These are phyloP conservation scores for Eulithis prunata DNA, from an alignment of 2,888 invertebrate genomes.

Conservation along the genomic window DNA sequence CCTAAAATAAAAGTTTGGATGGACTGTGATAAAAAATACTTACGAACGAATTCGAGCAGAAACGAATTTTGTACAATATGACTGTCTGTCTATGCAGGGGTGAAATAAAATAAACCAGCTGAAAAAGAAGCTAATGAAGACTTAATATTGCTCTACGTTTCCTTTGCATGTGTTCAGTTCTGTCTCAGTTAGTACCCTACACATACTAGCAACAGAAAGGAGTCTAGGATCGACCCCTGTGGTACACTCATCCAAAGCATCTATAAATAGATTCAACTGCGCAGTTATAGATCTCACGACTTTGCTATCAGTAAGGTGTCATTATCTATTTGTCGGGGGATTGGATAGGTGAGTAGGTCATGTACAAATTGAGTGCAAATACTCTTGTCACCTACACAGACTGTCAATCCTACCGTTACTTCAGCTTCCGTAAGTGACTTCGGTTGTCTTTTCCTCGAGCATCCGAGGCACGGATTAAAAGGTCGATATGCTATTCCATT, in stretches of 20 bases:
- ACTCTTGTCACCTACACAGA: constrained; percentile 23
- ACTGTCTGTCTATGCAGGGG: too few species aligned
- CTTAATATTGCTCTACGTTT: too few species aligned
- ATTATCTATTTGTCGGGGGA: constrained; percentile 50
- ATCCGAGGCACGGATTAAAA: background rate
- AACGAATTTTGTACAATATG: too few species aligned
- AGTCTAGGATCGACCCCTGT: constrained; percentile 4
- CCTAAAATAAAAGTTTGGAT: too few species aligned
- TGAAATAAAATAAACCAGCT: too few species aligned
- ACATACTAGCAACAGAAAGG: constrained; percentile 3
- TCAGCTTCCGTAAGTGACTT: background rate
- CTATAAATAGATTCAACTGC: constrained; percentile 16
- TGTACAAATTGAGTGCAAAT: constrained; percentile 45
- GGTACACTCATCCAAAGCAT: constrained; percentile 6
- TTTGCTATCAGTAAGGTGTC: constrained; percentile 32
- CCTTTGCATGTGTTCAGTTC: too few species aligned
- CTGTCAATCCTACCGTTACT: constrained; percentile 6
- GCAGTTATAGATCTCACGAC: constrained; percentile 43
- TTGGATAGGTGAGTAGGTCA: constrained; percentile 46
- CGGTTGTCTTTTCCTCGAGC: background rate
- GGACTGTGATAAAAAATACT: too few species aligned
- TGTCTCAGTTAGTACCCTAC: background rate
- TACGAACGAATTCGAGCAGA: too few species aligned
- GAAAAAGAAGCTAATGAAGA: too few species aligned
- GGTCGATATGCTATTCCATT: background rate